Base-by-base conservation (phyloP, 2,797 vertebrate species). In the Notolepis coatsorum region DNA sequence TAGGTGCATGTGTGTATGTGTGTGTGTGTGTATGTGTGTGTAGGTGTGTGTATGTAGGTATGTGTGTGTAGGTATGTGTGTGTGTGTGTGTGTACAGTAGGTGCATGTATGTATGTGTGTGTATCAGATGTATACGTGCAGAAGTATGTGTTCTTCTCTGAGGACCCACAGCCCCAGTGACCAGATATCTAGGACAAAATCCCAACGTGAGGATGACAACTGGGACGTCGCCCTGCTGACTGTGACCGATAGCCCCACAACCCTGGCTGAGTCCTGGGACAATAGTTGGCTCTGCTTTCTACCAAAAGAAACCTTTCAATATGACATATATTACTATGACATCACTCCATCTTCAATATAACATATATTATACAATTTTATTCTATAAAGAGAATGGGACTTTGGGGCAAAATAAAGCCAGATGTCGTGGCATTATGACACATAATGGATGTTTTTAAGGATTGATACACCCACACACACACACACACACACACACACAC, bases 151-250 rank as follows among this genome's bases (percentile, higher is more conserved):
- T 39, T 45, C 57, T 70, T 38, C 70, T 71, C 66, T 61, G 59
- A 42, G 73, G 62, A 66, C 58, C 56, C 65, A 54, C 61, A 75
- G 69, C 79, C 81, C 77, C 77, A 82, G 58, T 80, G 85, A 86
- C 84, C 85, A 71, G 76, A 80, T 77, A 86, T 86, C 64, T 82
- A 83, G 83, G 79, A 75, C 71, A 85, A 79, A 80, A 72, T 15
- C 15, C 68, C 75, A 10, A 68, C 24, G 47, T 64, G 43, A 68
- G 61, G 58, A 68, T 77, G 83, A 81, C 77, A 81, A 75, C 43
- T 73, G 41, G 75, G 57, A 79, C 57, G 71, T 77, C 71, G 47
- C 74, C 81, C 71, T 52, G 68, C 80, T 85, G 81, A 88, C 80
- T 64, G 71, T 85, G 84, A 88, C 49, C 81, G 89, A 84, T 87